Conservation (phyloP, 2,888 invertebrate genomes). For the Nemoura dubitans region DNA sequence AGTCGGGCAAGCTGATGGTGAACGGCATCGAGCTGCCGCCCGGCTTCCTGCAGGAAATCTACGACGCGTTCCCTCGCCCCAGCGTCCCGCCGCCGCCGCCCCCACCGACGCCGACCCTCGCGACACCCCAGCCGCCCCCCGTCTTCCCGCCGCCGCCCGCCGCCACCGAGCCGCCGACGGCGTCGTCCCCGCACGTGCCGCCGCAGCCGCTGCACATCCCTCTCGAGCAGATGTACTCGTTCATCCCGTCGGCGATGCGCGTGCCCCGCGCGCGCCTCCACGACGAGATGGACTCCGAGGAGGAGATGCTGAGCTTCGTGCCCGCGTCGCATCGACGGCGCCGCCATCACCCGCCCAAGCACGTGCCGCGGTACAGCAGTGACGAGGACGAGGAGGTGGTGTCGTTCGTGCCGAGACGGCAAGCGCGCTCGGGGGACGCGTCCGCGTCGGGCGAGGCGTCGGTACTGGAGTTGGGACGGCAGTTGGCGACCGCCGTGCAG, state of each 20-base stretch:
- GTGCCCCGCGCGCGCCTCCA: conserved; percentile 41
- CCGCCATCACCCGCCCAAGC: conserved; percentile 43
- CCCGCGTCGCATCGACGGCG: conserved; percentile 42
- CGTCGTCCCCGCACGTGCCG: conserved; percentile 25
- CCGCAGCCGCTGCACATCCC: conserved; percentile 40
- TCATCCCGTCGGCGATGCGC: conserved; percentile 45
- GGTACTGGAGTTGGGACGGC: conserved; percentile 74
- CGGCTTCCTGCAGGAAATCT: conserved; percentile 70
- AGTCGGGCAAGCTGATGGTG: conserved; percentile 72
- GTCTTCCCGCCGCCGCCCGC: conserved; percentile 31
- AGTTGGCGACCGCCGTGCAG: conserved; percentile 70
- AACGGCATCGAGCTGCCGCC: conserved; percentile 75
- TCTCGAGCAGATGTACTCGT: conserved; percentile 45
- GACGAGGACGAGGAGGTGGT: conserved; percentile 55
- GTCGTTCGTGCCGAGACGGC: conserved; percentile 54
- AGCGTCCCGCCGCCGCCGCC: conserved; percentile 55
- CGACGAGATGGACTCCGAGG: conserved; percentile 49
- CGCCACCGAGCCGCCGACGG: conserved; percentile 8
- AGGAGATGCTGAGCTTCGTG: conserved; percentile 45
- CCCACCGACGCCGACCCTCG: conserved; percentile 38
- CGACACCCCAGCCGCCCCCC: conserved; percentile 40
- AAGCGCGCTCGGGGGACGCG: conserved; percentile 51
- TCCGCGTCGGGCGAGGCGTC: conserved; percentile 53
- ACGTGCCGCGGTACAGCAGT: conserved; percentile 47
- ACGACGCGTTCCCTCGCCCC: conserved; percentile 51